phyloP scores from a whole-genome alignment of 37 sponge, comb jelly and placozoan genomes.

The Beroe forskalii region DNA sequence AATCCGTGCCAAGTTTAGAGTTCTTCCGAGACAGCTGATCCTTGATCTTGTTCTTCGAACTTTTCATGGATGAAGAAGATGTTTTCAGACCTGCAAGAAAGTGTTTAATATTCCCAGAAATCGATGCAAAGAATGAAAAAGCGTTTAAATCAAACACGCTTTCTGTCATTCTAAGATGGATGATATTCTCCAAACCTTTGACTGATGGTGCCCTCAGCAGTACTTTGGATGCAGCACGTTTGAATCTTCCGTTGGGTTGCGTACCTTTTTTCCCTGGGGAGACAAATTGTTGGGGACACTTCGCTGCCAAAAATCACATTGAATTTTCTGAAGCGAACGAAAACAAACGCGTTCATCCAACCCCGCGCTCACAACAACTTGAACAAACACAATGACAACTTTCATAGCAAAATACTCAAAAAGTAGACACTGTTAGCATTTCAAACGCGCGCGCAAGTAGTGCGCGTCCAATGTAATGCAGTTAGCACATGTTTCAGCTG shows the following conservation, averaged over 20 bases:
- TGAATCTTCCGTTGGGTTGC: not conserved
- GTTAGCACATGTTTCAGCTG: no score
- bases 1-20: not conserved
- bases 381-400: slow-evolving; percentile 1
- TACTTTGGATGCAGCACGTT: slow-evolving; percentile 33
- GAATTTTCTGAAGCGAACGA: not conserved
- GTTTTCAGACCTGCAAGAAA: not conserved
- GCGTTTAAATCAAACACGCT: no score
- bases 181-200: slow-evolving; percentile 1
- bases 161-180: no score
- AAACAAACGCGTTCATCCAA: not conserved
- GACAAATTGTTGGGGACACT: no score
- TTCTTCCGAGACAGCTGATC: slow-evolving; percentile 17
- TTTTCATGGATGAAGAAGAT: not conserved
- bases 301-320: no score
- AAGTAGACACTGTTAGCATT: slow-evolving; percentile 21
- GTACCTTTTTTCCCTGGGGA: not conserved
- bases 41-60: not conserved
- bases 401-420: not conserved
- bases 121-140: no score
- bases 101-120: not conserved
- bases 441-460: not conserved
- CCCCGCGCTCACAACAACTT: not conserved
- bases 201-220: not conserved
- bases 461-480: not conserved